Conservation (phyloP, 2,888 invertebrate species). For the Caenorhabditis sp. region DNA sequence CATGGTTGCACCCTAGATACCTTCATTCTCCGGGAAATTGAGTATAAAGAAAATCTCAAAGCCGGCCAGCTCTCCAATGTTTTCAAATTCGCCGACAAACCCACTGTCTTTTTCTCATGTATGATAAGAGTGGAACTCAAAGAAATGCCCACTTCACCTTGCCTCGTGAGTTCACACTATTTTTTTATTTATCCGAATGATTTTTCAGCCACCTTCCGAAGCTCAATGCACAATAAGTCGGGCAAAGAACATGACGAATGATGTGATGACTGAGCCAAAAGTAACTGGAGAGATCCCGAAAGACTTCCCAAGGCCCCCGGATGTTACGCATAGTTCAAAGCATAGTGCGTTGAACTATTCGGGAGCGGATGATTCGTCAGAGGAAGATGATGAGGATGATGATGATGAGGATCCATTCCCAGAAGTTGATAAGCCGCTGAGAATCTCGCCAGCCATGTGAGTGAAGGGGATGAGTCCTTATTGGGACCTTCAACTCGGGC, state of each 20-base stretch:
- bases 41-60: slow-evolving; percentile 49
- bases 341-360: slow-evolving; percentile 2
- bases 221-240: slow-evolving; percentile 6
- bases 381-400: slow-evolving; percentile 3
- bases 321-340: slow-evolving; percentile 15
- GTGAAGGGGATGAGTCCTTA: not conserved
- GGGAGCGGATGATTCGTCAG: slow-evolving; percentile 5
- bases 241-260: not conserved
- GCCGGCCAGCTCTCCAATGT: slow-evolving; percentile 58
- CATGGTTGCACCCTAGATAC: slow-evolving; percentile 63
- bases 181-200: too few relatives aligned
- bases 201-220: slow-evolving; percentile 30
- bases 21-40: slow-evolving; percentile 54
- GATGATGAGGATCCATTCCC: slow-evolving; percentile 19
- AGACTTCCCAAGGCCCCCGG: slow-evolving; percentile 37
- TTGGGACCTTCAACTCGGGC: too few relatives aligned
- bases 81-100: slow-evolving; percentile 68
- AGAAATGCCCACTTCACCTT: slow-evolving; percentile 20
- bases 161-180: slow-evolving; percentile 51
- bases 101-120: slow-evolving; percentile 66
- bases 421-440: slow-evolving; percentile 14
- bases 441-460: slow-evolving; percentile 13
- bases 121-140: slow-evolving; percentile 63
- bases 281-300: slow-evolving; percentile 30
- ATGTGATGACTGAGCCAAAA: slow-evolving; percentile 24